A percentile compares a stretch with the other conserved stretches of the same genome.
Conservation (phyloP, 2,888 invertebrate genomes). For the Aelia acuminata region DNA sequence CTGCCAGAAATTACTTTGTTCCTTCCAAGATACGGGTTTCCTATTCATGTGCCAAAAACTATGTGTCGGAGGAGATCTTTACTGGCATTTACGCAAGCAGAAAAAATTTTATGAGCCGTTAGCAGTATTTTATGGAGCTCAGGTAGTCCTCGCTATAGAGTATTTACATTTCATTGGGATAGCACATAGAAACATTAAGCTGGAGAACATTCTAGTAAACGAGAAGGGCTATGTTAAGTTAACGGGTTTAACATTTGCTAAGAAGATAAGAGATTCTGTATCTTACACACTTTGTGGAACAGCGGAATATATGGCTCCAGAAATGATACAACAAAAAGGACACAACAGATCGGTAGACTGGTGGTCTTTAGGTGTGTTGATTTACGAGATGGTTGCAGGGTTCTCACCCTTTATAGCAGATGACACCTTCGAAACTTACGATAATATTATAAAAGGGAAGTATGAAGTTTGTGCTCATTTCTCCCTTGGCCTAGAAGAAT, state of each 20-base stretch:
- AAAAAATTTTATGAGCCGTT: conserved; percentile 74
- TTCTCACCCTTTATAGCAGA: conserved; percentile 95
- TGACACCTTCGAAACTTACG: conserved; percentile 94
- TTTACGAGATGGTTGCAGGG: conserved; percentile 93
- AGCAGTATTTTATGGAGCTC: conserved; percentile 86
- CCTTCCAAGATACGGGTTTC: conserved; percentile 88
- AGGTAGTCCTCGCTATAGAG: conserved; percentile 91
- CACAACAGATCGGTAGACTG: conserved; percentile 95
- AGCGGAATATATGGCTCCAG: conserved; percentile 75
- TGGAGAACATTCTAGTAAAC: conserved; percentile 91
- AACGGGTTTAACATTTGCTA: conserved; percentile 96
- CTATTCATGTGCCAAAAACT: conserved; percentile 91
- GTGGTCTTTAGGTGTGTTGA: conserved; percentile 93
- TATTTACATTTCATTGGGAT: conserved; percentile 91
- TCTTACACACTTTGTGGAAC: conserved; percentile 75
- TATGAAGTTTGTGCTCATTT: conserved; percentile 85
- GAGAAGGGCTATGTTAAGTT: conserved; percentile 84
- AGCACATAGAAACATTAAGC: conserved; percentile 93
- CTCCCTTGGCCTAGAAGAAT: conserved; percentile 83
- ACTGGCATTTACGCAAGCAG: conserved; percentile 80
- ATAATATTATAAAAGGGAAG: conserved; percentile 92
- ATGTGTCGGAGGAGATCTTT: conserved; percentile 90
- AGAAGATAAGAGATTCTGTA: conserved; percentile 71
- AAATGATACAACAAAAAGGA: conserved; percentile 81
- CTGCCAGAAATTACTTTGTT: conserved; percentile 85